Evolutionary conservation across 2,797 vertebrate genomes (phyloP), one percentile per base, ranked within the genome.

Genomic region (Danio choprae): DNA sequence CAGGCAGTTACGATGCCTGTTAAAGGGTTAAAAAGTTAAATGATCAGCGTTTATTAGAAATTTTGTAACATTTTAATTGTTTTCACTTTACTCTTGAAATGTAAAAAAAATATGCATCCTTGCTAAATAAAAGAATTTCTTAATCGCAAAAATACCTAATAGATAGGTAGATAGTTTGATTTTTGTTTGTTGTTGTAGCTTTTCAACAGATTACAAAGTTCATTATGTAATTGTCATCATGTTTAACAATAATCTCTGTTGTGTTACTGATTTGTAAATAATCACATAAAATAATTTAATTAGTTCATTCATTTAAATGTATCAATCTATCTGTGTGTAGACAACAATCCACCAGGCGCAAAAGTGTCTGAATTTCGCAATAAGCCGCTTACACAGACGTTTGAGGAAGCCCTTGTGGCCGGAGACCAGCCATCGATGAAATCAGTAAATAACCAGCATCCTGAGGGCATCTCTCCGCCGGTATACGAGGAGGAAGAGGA

Each of bases 401-500:
- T 88, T 40, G 86, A 88, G 43, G 87, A 88, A 15, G 87, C 86
- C 36, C 78, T 88, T 56, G n/a, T 65, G 3, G 84, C 85, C 0
- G 85, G 75, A 3, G 87, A 89, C 5, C 7, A 69, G 1, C 22
- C 68, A n/a, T 55, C 48, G 13, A 60, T 8, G 1, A 59, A 43
- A 44, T 12, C 64, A 1, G 43, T 7, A 6, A 59, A 59, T n/a
- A 41, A 68, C 16, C 8, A 12, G 36, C 4, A 18, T 72, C 67
- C 81, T 29, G 44, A 8, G n/a, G 80, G 36, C 50, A 59, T 50
- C 36, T 65, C 60, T 12, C 68, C 62, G 18, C 55, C 18, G 7
- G 41, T 16, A 4, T 15, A 77, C 0, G 77, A 89, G 63, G 79
- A 81, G 9, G 86, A 89, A 16, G 88, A 78, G 20, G 59, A 58